phyloP scores from a whole-genome alignment of 2,888 invertebrate genomes.

The Dasypogon diadema region DNA sequence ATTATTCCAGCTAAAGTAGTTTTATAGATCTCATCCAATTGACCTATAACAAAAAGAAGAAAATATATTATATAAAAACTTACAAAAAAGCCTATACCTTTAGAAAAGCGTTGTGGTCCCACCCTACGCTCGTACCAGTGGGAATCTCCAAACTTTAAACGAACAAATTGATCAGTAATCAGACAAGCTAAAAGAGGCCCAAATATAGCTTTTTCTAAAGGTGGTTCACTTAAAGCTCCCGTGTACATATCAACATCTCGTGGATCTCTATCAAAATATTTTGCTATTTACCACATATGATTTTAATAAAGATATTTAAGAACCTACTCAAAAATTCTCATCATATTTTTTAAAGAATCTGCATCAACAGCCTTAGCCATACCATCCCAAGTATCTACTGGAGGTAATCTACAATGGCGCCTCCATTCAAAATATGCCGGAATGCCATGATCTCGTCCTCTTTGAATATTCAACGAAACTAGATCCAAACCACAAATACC shows the following conservation, averaged over 20 bases:
- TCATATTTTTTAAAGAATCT: constrained; percentile 74
- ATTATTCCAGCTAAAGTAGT: constrained; percentile 80
- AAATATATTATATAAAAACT: constrained; percentile 3
- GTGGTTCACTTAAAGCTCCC: constrained; percentile 86
- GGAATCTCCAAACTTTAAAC: constrained; percentile 84
- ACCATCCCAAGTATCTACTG: constrained; percentile 75
- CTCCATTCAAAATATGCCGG: constrained; percentile 84
- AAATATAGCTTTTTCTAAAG: constrained; percentile 77
- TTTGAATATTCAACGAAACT: constrained; percentile 88
- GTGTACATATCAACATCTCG: constrained; percentile 91
- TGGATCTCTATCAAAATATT: constrained; percentile 73
- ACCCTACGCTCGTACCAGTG: constrained; percentile 88
- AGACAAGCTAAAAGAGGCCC: constrained; percentile 89
- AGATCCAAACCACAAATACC: constrained; percentile 81
- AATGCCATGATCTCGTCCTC: constrained; percentile 89
- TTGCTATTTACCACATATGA: no score
- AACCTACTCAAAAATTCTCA: constrained; percentile 74
- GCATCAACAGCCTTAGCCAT: constrained; percentile 75
- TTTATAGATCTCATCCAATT: constrained; percentile 84
- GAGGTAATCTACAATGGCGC: constrained; percentile 78
- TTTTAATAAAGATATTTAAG: no score
- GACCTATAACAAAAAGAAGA: constrained; percentile 70
- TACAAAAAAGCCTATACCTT: constrained; percentile 69
- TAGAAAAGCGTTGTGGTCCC: constrained; percentile 75
- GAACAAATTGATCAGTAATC: constrained; percentile 85